Conservation (phyloP, 2,888 invertebrate genomes). For the Clusia tigrina region DNA sequence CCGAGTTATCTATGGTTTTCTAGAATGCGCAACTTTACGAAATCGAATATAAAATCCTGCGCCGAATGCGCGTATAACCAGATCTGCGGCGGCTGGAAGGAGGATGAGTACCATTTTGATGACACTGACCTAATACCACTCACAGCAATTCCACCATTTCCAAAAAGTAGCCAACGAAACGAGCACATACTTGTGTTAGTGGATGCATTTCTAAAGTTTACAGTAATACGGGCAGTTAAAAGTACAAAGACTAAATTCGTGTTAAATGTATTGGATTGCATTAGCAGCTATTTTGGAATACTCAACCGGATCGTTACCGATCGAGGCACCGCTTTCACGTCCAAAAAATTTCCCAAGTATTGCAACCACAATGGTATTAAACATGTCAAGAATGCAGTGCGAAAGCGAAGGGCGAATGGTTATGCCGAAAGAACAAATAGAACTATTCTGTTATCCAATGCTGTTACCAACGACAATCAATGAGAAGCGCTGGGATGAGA, state of each 20-base stretch:
- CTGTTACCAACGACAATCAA: neutral
- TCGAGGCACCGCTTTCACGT: conserved; percentile 41
- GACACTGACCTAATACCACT: conserved; percentile 19
- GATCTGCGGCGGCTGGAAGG: conserved; percentile 9
- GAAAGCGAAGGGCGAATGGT: conserved; percentile 38
- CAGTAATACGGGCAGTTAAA: conserved; percentile 23
- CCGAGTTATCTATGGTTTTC: conserved; percentile 58
- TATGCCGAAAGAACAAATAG: conserved; percentile 24
- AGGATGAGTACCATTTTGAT: conserved; percentile 18
- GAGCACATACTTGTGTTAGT: conserved; percentile 22
- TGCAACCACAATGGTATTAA: conserved; percentile 33
- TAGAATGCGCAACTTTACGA: conserved; percentile 53
- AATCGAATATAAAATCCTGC: conserved; percentile 50
- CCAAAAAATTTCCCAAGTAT: conserved; percentile 36
- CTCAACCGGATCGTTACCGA: conserved; percentile 40
- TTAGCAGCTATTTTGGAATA: conserved; percentile 35
- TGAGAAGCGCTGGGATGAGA: conserved; percentile 13
- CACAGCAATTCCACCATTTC: conserved; percentile 24
- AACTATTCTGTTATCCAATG: conserved; percentile 18
- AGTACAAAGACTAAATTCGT: conserved; percentile 24
- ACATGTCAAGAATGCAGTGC: conserved; percentile 38
- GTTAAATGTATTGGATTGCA: conserved; percentile 15
- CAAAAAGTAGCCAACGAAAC: conserved; percentile 19
- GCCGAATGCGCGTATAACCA: conserved; percentile 54
- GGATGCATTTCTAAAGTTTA: conserved; percentile 31